Percentiles rank a stretch among this genome's conserved stretches.
Evolutionary conservation across 2,888 invertebrate species (phyloP).

Genomic region (Norana najaformis): DNA sequence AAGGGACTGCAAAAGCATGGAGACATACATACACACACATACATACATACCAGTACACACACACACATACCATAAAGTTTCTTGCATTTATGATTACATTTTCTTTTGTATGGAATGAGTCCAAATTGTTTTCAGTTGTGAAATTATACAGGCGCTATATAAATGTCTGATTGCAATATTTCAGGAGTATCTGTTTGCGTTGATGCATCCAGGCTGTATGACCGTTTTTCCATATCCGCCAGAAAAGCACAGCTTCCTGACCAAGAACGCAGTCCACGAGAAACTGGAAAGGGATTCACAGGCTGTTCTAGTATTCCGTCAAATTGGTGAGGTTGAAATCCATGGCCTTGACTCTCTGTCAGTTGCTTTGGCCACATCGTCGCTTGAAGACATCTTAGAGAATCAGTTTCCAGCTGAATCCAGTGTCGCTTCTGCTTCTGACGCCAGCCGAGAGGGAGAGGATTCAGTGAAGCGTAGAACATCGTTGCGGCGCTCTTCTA

Average conservation of each 20-base stretch:
- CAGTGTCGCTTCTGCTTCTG: background rate
- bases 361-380: conserved; percentile 53
- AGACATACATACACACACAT: background rate
- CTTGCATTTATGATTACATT: background rate
- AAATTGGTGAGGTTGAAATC: conserved; percentile 47
- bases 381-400: conserved; percentile 50
- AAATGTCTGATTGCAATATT: background rate
- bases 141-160: background rate
- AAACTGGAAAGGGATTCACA: conserved; percentile 48
- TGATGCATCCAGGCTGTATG: background rate
- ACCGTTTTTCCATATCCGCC: conserved; percentile 21
- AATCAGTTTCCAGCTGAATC: conserved; percentile 32
- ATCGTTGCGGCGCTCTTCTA: conserved; percentile 19
- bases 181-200: conserved; percentile 17
- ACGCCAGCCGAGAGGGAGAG: background rate
- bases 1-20: too few species aligned
- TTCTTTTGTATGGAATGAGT: background rate
- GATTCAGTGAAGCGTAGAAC: background rate
- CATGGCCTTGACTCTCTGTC: conserved; percentile 48
- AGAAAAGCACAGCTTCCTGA: conserved; percentile 34
- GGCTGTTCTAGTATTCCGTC: conserved; percentile 40
- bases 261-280: conserved; percentile 44
- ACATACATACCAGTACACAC: too few species aligned
- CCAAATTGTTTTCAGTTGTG: background rate
- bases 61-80: background rate